phyloP scores from a whole-genome alignment of 64 coral and sea anemone genomes.

The Stichodactyla mertensii region DNA sequence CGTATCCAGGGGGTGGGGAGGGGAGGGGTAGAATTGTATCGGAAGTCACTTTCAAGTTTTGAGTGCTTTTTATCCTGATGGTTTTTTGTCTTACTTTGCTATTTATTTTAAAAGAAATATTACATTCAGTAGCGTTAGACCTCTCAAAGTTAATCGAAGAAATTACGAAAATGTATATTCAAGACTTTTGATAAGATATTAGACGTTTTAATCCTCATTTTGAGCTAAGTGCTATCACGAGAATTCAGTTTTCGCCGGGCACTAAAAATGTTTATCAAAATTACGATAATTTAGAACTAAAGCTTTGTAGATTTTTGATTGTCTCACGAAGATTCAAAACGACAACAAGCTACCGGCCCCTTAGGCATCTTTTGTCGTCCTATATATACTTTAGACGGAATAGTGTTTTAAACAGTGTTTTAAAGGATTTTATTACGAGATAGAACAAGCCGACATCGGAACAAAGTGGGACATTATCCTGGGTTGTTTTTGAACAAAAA shows the following conservation, averaged over 20 bases:
- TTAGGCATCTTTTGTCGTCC: not conserved
- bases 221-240: not conserved
- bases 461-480: too few species aligned
- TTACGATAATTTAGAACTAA: not conserved
- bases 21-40: not conserved
- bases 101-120: not conserved
- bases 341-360: not conserved
- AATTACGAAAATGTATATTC: too few species aligned
- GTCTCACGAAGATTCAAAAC: not conserved
- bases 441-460: too few species aligned
- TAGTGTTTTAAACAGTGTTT: too few species aligned
- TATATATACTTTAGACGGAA: too few species aligned
- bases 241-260: not conserved
- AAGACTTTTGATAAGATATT: too few species aligned
- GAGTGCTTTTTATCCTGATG: too few species aligned
- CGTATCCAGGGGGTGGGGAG: not conserved
- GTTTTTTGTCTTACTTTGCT: not conserved
- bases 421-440: not conserved
- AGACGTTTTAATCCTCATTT: too few species aligned
- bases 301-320: not conserved
- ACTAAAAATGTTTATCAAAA: not conserved
- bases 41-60: too few species aligned
- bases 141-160: too few species aligned
- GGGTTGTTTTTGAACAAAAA: not conserved
- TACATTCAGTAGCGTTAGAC: not conserved